A percentile compares a stretch with the other conserved stretches of the same genome.
Evolutionary conservation across 2,888 invertebrate genomes (phyloP).

Genomic region (Pyrocoelia pectoralis): DNA sequence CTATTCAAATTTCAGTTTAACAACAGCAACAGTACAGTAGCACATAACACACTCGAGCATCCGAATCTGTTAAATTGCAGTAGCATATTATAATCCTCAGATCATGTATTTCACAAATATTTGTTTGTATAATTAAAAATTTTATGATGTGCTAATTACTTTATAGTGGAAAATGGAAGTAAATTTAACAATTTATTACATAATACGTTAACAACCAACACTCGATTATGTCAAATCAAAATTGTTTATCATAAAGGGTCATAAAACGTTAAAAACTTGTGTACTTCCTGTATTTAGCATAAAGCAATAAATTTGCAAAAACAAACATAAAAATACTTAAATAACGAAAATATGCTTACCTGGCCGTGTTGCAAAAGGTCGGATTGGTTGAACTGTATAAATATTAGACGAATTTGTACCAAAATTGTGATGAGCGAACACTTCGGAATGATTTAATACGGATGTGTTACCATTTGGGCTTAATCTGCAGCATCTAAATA

Average conservation of each 20-base stretch:
- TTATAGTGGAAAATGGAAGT: not conserved
- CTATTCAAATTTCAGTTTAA: too few species aligned
- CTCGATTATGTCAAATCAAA: not conserved
- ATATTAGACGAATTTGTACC: constrained; percentile 34
- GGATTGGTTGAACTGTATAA: constrained; percentile 56
- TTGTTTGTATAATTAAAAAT: not conserved
- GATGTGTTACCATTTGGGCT: constrained; percentile 40
- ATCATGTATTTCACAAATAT: not conserved
- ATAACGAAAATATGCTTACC: constrained; percentile 34
- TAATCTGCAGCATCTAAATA: constrained; percentile 68
- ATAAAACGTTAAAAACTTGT: too few species aligned
- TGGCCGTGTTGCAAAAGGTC: constrained; percentile 58
- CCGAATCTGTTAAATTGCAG: too few species aligned
- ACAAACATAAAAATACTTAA: too few species aligned
- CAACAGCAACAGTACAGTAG: too few species aligned
- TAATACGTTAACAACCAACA: not conserved
- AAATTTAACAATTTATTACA: not conserved
- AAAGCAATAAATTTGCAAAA: too few species aligned
- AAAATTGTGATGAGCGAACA: constrained; percentile 35
- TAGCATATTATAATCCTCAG: too few species aligned
- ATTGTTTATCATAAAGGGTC: too few species aligned
- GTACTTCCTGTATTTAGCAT: too few species aligned
- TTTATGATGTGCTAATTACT: constrained; percentile 1
- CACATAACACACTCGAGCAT: too few species aligned
- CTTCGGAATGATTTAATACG: constrained; percentile 19